Conservation (phyloP, 2,888 invertebrate species). For the Leucania comma region DNA sequence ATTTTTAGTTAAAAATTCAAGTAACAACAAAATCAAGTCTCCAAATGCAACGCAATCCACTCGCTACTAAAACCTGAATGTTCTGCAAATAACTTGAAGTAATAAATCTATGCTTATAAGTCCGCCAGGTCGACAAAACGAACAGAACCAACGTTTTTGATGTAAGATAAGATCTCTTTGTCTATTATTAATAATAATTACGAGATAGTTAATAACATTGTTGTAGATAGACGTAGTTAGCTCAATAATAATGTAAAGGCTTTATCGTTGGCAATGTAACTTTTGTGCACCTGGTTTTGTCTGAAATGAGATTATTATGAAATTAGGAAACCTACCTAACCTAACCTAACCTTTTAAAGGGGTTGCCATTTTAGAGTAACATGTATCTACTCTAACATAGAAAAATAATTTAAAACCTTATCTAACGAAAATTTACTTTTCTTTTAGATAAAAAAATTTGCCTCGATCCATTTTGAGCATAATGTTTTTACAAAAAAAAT, state of each 20-base stretch:
- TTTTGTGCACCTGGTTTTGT: constrained; percentile 88
- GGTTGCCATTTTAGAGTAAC: not conserved
- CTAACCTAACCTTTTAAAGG: too few species aligned
- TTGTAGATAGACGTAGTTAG: constrained; percentile 69
- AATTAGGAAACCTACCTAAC: too few species aligned
- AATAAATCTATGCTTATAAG: constrained; percentile 73
- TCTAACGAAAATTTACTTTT: too few species aligned
- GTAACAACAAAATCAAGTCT: not conserved
- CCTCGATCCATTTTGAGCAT: not conserved
- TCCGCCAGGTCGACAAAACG: constrained; percentile 89
- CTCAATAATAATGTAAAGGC: constrained; percentile 76
- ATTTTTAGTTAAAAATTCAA: not conserved
- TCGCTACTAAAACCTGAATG: constrained; percentile 46
- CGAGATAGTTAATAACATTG: constrained; percentile 61
- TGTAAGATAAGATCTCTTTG: constrained; percentile 74
- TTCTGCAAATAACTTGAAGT: constrained; percentile 63
- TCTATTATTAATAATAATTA: constrained; percentile 58
- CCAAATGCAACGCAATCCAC: constrained; percentile 41
- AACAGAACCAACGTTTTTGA: constrained; percentile 85
- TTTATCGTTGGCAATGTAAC: constrained; percentile 88
- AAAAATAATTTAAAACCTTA: too few species aligned
- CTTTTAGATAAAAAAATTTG: too few species aligned
- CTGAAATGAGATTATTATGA: constrained; percentile 74
- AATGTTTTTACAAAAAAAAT: not conserved
- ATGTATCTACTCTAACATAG: too few species aligned